Base-by-base conservation (phyloP, 2,797 vertebrate species). In the Pangasius mekongensis region DNA sequence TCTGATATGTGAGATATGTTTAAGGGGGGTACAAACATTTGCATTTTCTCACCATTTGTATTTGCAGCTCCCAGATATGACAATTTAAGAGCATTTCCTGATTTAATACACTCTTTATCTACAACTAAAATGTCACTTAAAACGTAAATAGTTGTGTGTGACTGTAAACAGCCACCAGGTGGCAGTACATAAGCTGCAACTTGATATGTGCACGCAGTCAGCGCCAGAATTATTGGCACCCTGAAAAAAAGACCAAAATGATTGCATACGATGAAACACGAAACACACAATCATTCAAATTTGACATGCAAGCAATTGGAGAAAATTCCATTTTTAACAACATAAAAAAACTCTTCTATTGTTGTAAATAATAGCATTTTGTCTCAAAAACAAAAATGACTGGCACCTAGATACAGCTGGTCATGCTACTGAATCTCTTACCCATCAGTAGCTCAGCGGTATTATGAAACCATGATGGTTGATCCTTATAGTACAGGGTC, bases 91-190 rank as follows among this genome's bases (percentile, higher is more conserved):
- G 24, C 24, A 27, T 69, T 20, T 18, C 18, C 10, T 39, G 16
- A 9, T 69, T 20, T 36, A 69, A 69, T 67, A 67, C 2, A 66
- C 16, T 56, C 54, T 36, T 36, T 5, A 56, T 24, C 22, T 69
- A 5, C 16, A 36, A 69, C 62, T n/a, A 3, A n/a, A 64, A n/a
- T n/a, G 11, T n/a, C 62, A 30, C 27, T 64, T 13, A n/a, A n/a
- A 64, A 4, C n/a, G 24, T 66, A 30, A 66, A 66, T 66, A 66
- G 10, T 56, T 56, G 54, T 56, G 33, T 22, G 27, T 49, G 49
- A 77, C 8, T 24, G 3, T 2, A 60, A 77, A 66, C n/a, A 14
- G 39, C 88, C 90, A 87, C 74, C 81, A 91, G 90, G 85, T 86
- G 87, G 84, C 66, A 82, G 74, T 13, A 62, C 14, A 81, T 11